These are phyloP conservation scores for Sussaba pulchella DNA, from an alignment of 2,888 invertebrate genomes.

Conservation along the genomic window DNA sequence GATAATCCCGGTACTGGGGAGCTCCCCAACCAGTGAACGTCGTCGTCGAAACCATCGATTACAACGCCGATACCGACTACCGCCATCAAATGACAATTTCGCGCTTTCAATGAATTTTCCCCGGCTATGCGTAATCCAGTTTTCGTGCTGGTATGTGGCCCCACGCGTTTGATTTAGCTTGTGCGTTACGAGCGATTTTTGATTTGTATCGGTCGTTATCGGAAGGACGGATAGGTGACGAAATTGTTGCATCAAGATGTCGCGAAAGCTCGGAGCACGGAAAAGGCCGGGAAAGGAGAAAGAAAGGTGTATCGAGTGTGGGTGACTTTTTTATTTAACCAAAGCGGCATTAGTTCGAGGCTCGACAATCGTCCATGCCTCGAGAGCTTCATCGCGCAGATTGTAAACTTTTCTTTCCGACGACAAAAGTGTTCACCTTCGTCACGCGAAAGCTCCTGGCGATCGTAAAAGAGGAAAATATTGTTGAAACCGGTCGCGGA, in stretches of 20 bases:
- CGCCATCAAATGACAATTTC: constrained; percentile 49
- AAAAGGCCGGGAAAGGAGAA: background rate
- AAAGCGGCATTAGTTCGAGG: too few species aligned
- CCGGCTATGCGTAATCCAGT: constrained; percentile 49
- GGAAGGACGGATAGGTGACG: background rate
- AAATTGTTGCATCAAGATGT: background rate
- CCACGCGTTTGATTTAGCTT: background rate
- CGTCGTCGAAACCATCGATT: constrained; percentile 62
- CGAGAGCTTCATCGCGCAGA: constrained; percentile 16
- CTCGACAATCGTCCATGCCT: constrained; percentile 21
- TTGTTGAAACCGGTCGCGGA: background rate
- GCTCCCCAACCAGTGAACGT: constrained; percentile 56
- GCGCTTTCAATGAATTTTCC: constrained; percentile 54
- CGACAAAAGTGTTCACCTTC: constrained; percentile 14
- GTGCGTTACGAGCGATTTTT: background rate
- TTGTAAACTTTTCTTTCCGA: constrained; percentile 19
- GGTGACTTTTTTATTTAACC: too few species aligned
- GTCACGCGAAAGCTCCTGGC: constrained; percentile 41
- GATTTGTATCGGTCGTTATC: constrained; percentile 7
- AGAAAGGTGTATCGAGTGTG: too few species aligned
- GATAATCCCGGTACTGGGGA: constrained; percentile 58
- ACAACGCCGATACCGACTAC: constrained; percentile 13
- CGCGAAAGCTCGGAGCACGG: background rate
- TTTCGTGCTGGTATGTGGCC: constrained; percentile 23
- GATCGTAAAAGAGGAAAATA: constrained; percentile 45